Percentiles rank a stretch among this genome's conserved stretches.
Evolutionary conservation across 2,113 vertebrate genomes (phyloP).

Genomic region (Gymnobelideus leadbeateri): DNA sequence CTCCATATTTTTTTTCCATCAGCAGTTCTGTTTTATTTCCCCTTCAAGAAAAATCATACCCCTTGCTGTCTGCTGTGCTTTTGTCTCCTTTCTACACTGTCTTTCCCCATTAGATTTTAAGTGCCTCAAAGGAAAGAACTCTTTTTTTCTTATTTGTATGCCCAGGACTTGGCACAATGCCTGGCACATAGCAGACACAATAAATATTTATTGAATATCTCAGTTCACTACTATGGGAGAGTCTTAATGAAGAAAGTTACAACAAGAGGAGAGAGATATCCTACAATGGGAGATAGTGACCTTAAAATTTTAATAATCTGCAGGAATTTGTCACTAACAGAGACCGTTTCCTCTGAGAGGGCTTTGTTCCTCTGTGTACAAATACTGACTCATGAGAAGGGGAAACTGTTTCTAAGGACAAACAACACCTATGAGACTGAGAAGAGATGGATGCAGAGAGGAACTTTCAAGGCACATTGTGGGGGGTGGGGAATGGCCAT

Average conservation of each 20-base stretch:
- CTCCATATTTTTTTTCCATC: not conserved
- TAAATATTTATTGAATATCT: not conserved
- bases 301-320: not conserved
- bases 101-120: not conserved
- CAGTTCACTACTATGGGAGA: not conserved
- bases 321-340: not conserved
- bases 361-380: not conserved
- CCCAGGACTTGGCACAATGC: not conserved
- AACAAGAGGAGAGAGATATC: no score
- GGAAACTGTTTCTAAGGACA: not conserved
- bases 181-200: not conserved
- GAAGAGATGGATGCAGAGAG: not conserved
- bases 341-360: not conserved
- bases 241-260: not conserved
- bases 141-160: not conserved
- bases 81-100: not conserved
- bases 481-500: not conserved
- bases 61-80: not conserved
- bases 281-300: not conserved
- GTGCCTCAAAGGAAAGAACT: not conserved
- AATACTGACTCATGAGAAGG: not conserved
- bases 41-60: not conserved
- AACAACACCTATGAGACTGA: not conserved
- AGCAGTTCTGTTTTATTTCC: not conserved
- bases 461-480: no score